A percentile compares a stretch with the other conserved stretches of the same genome.
Evolutionary conservation across 2,888 invertebrate species (phyloP).

Genomic region (Geophilus truncorum): DNA sequence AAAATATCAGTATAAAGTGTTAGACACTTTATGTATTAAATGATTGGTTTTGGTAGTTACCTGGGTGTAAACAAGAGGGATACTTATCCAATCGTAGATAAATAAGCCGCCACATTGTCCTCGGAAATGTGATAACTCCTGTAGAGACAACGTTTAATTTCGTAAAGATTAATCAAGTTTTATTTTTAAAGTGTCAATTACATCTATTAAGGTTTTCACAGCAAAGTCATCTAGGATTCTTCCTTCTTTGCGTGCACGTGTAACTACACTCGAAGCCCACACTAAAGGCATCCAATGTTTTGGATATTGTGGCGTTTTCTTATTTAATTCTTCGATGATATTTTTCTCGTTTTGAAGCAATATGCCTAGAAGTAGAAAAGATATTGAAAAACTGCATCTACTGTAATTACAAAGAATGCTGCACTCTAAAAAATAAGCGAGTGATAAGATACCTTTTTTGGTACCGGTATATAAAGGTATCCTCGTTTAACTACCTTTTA

Average conservation of each 20-base stretch:
- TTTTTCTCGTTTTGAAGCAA: slow-evolving; percentile 72
- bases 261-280: slow-evolving; percentile 85
- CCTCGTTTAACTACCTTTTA: too few species aligned
- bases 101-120: slow-evolving; percentile 64
- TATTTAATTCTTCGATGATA: slow-evolving; percentile 71
- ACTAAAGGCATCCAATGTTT: slow-evolving; percentile 91
- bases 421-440: too few species aligned
- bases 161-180: too few species aligned
- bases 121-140: slow-evolving; percentile 75
- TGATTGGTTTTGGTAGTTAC: slow-evolving; percentile 51
- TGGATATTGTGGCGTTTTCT: slow-evolving; percentile 75
- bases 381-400: neutral
- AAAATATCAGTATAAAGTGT: neutral
- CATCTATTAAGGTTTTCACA: slow-evolving; percentile 47
- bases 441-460: too few species aligned
- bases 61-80: slow-evolving; percentile 80
- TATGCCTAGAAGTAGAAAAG: slow-evolving; percentile 59
- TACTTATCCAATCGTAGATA: slow-evolving; percentile 74
- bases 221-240: slow-evolving; percentile 49
- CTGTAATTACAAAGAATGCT: neutral
- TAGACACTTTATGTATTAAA: neutral
- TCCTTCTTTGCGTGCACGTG: slow-evolving; percentile 59
- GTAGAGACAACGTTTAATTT: slow-evolving; percentile 31
- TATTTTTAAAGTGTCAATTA: slow-evolving; percentile 38
- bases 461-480: too few species aligned